Base-by-base conservation (phyloP, 2,888 invertebrate genomes). In the Ypsolopha sequella region DNA sequence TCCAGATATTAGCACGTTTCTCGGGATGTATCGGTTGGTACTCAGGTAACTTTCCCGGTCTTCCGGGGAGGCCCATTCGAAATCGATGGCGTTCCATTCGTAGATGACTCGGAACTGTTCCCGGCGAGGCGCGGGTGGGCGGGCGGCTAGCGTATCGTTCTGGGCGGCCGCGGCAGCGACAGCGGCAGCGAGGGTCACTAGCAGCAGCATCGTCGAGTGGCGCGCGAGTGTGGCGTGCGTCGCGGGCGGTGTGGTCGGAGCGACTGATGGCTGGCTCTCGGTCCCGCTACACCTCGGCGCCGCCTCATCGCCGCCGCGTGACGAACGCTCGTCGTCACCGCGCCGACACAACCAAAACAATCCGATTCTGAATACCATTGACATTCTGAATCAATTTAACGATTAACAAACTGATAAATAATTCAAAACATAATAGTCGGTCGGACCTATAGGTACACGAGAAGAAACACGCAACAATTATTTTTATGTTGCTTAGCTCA, bases 31-130 rank as follows among this genome's bases (percentile, higher is more conserved):
- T 59, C 79, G 76, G 56, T 88, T 88, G 48, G 85, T 84, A 63
- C 85, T 82, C 55, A 89, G 68, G 54, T 89, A 91, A 55, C 73
- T 75, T 48, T 85, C 76, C 56, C 88, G 88, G 13, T 82, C 81
- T 57, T 85, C 88, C 48, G 87, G 88, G 55, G 84, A 85, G 39
- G 88, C 88, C 92, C 92, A 93, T 36, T 89, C 88, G 76, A 90
- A 92, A 66, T 93, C 91, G 56, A 93, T 79, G 56, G 87, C 88
- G 66, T 89, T 90, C 93, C 93, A 93, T 78, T 93, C 91, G 75
- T 91, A 91, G 54, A 91, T 88, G 36, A 92, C 92, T 54, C 89
- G 86, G 72, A 93, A 92, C 65, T 90, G 89, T 65, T 87, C 85
- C 53, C 82, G 80, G 52, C 76, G 73, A 6, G 76, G 73, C 7